Base-by-base conservation (phyloP, 2,113 vertebrate genomes). In the Maccullochella peelii region DNA sequence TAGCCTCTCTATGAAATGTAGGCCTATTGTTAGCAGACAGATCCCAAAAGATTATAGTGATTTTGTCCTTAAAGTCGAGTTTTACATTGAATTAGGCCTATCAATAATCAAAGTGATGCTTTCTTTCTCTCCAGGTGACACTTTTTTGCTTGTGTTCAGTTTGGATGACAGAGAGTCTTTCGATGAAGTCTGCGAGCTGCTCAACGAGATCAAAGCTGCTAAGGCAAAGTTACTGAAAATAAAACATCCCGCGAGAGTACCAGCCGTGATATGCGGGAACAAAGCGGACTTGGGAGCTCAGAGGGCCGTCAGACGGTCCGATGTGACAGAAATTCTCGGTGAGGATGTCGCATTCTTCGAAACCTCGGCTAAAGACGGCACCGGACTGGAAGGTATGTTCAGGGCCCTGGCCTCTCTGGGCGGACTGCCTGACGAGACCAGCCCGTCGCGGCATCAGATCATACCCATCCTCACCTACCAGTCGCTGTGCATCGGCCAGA, bases 81-180 rank as follows among this genome's bases (percentile, higher is more conserved):
- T n/a, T 63, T 20, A 21, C 11, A 75, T 36, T 75, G 21, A 25
- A 20, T 63, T 6, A n/a, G n/a, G n/a, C n/a, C n/a, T n/a, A n/a
- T 21, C 8, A 52, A 25, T 58, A 16, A 47, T 68, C 5, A 20
- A 69, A 23, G 25, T 69, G 25, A 55, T 44, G 47, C 30, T 62
- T 21, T 61, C 9, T 78, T n/a, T 40, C 11, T 74, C 9, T 47
- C 40, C 90, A 96, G 95, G 95, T 73, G 95, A 96, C 61, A 88
- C 94, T 6, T 96, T 95, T 52, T 85, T 96, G 54, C 93, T 96
- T 5, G 93, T 95, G 76, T 96, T 95, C 88, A 94, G 94, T 81
- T 54, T 95, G 87, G 91, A 94, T 30, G 92, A 95, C 91, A 86
- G 61, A 38, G 90, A 94, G 3, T 95, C 95, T 59, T 86, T 96